phyloP scores from a whole-genome alignment of 30 jellyfish, hydroid and myxozoan genomes.

The Phacellophora camtschatica region DNA sequence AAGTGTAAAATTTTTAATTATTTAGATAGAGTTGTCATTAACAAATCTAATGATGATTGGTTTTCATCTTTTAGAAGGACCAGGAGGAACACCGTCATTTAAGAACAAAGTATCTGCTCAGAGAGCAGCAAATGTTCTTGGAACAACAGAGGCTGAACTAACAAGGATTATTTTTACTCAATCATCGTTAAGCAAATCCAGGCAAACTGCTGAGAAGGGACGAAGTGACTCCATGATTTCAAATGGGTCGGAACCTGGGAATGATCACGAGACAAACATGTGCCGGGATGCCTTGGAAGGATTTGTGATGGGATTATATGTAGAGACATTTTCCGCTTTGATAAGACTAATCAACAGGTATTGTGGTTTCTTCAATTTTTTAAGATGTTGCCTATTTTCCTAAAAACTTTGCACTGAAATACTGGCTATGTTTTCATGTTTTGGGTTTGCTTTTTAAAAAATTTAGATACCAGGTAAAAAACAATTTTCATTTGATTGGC shows the following conservation, averaged over 20 bases:
- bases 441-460: too few relatives aligned
- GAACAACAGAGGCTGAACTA: constrained; percentile 81
- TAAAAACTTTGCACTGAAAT: not conserved
- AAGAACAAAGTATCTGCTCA: constrained; percentile 75
- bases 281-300: constrained; percentile 83
- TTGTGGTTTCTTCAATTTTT: too few relatives aligned
- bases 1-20: too few relatives aligned
- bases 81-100: constrained; percentile 65
- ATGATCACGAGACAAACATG: constrained; percentile 13
- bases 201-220: constrained; percentile 46
- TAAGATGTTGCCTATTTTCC: too few relatives aligned
- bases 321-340: constrained; percentile 90
- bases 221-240: constrained; percentile 40
- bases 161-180: constrained; percentile 75
- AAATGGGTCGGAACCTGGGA: constrained; percentile 15
- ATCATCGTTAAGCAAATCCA: constrained; percentile 31
- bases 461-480: too few relatives aligned
- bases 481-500: too few relatives aligned
- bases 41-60: too few relatives aligned
- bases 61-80: constrained; percentile 41
- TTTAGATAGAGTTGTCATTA: too few relatives aligned
- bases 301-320: constrained; percentile 86
- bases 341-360: constrained; percentile 85
- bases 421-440: not conserved
- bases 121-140: constrained; percentile 87